phyloP scores from a whole-genome alignment of 2,888 invertebrate species.

The Drosophila quasianomalipes region DNA sequence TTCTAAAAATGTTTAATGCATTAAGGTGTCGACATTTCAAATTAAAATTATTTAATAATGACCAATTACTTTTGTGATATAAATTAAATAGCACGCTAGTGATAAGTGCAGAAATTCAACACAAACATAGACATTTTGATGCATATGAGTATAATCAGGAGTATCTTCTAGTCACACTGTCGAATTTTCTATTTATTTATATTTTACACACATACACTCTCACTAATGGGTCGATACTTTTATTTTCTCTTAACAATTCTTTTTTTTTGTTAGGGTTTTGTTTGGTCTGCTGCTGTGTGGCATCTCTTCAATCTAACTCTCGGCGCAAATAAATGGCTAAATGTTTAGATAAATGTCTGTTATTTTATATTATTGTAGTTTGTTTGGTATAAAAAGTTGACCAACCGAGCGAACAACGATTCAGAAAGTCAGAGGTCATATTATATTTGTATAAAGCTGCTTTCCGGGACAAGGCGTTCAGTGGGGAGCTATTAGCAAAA shows the following conservation, averaged over 20 bases:
- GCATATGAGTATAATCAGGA: no score
- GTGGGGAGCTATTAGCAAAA: slow-evolving; percentile 46
- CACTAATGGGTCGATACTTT: slow-evolving; percentile 59
- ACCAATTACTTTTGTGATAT: neutral
- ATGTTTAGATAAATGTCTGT: slow-evolving; percentile 71
- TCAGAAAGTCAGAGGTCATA: slow-evolving; percentile 48
- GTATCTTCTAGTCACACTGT: neutral
- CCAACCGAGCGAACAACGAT: slow-evolving; percentile 21
- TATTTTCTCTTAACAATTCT: slow-evolving; percentile 33
- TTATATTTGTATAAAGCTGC: slow-evolving; percentile 41
- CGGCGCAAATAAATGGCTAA: slow-evolving; percentile 70
- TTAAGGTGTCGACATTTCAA: neutral
- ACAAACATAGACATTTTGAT: neutral
- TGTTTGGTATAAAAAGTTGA: slow-evolving; percentile 68
- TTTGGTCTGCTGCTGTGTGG: slow-evolving; percentile 8
- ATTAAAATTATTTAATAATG: neutral
- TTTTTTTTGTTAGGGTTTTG: slow-evolving; percentile 14
- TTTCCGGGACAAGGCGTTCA: slow-evolving; percentile 30
- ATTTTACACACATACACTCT: slow-evolving; percentile 41
- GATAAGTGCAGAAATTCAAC: neutral
- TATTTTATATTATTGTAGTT: slow-evolving; percentile 75
- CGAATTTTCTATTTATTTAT: slow-evolving; percentile 6
- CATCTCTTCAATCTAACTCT: slow-evolving; percentile 16
- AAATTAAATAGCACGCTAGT: neutral
- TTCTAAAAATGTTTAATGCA: no score